Percentiles rank a stretch among this genome's conserved stretches.
Conservation (phyloP, 2,888 invertebrate genomes). For the Epinotia ramella region DNA sequence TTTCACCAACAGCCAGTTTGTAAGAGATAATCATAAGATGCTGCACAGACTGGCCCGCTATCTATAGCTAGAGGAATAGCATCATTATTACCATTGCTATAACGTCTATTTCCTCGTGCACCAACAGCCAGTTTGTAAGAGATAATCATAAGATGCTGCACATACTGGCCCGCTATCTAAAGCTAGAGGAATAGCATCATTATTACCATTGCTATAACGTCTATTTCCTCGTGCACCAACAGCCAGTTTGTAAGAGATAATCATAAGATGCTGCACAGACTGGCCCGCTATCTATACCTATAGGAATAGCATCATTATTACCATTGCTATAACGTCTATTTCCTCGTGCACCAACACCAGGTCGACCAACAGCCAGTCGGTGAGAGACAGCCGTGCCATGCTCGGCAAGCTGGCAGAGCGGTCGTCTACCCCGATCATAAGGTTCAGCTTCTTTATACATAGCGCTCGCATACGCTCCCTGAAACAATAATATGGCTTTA, state of each 20-base stretch:
- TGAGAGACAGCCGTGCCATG: slow-evolving; percentile 67
- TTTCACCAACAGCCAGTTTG: no score
- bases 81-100: slow-evolving; percentile 63
- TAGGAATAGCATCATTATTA: slow-evolving; percentile 48
- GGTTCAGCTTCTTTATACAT: slow-evolving; percentile 71
- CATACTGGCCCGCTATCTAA: no score
- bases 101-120: slow-evolving; percentile 75
- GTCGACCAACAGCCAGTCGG: slow-evolving; percentile 78
- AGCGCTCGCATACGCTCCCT: slow-evolving; percentile 74
- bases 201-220: not conserved
- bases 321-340: slow-evolving; percentile 72
- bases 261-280: not conserved
- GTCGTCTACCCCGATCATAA: slow-evolving; percentile 66
- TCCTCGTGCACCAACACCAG: slow-evolving; percentile 75
- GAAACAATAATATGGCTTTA: slow-evolving; percentile 22
- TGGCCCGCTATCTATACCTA: not conserved
- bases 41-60: not conserved
- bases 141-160: no score
- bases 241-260: no score
- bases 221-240: not conserved
- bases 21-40: no score
- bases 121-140: slow-evolving; percentile 68
- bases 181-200: not conserved
- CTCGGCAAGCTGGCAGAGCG: slow-evolving; percentile 55
- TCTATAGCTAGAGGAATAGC: not conserved